Evolutionary conservation across 2,797 vertebrate genomes (phyloP).

Genomic region (Sorex maritimensis): DNA sequence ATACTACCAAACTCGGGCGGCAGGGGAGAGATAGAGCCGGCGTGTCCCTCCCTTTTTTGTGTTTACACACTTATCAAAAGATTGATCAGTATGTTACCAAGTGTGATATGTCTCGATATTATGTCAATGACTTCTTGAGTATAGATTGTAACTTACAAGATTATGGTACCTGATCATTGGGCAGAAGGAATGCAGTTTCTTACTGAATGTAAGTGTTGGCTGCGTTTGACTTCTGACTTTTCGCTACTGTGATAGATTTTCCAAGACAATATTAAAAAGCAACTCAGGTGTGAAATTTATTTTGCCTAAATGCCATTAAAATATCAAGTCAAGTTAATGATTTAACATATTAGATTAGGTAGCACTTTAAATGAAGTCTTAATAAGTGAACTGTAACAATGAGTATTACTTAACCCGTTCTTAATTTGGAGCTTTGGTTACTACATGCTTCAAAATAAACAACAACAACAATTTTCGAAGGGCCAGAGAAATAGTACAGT

Average conservation of each 20-base stretch:
- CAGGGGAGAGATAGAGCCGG: no score
- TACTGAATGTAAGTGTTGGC: conserved; percentile 2
- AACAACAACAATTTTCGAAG: no score
- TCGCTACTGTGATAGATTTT: conserved; percentile 56
- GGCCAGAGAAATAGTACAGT: no score
- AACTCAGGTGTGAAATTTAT: conserved; percentile 74
- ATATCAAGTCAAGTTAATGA: conserved; percentile 73
- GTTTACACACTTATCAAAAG: not conserved
- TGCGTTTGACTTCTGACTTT: conserved; percentile 48
- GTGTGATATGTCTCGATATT: not conserved
- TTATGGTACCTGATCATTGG: not conserved
- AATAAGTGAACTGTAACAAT: conserved; percentile 30
- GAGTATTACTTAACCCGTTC: not conserved
- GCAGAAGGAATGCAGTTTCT: conserved; percentile 54
- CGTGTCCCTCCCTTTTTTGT: no score
- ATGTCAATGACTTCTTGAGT: not conserved
- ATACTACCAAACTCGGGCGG: no score
- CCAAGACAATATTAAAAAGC: conserved; percentile 67
- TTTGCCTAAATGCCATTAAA: conserved; percentile 72
- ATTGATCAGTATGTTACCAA: not conserved
- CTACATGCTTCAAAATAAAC: conserved; percentile 37
- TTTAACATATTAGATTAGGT: conserved; percentile 58
- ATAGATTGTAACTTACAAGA: not conserved
- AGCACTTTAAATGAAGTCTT: conserved; percentile 23
- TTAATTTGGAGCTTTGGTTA: conserved; percentile 41